Conservation (phyloP, 2,888 invertebrate genomes). For the Chrysolina haemoptera region DNA sequence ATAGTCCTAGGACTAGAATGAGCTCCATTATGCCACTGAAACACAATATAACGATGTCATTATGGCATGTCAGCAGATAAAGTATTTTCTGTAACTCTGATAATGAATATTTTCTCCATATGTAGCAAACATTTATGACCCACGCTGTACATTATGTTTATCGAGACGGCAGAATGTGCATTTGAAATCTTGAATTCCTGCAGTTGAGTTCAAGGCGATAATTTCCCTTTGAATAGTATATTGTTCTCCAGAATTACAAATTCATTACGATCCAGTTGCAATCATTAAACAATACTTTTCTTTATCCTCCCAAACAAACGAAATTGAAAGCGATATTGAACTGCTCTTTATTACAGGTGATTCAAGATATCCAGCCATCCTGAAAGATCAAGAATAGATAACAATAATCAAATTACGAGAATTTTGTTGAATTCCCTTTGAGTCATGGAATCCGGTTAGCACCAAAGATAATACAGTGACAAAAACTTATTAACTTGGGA, state of each 20-base stretch:
- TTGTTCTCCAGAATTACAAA: background rate
- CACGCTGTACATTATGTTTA: too few relatives aligned
- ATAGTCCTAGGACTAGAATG: too few relatives aligned
- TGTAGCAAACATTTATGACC: too few relatives aligned
- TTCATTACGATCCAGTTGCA: background rate
- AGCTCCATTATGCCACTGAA: too few relatives aligned
- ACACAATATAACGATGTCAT: too few relatives aligned
- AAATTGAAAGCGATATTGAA: background rate
- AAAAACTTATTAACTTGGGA: background rate
- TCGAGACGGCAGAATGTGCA: too few relatives aligned
- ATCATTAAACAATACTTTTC: background rate
- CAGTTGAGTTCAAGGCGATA: too few relatives aligned
- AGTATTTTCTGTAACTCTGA: too few relatives aligned
- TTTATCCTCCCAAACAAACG: background rate
- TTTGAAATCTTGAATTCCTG: too few relatives aligned
- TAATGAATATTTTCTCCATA: too few relatives aligned
- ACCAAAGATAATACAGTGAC: background rate
- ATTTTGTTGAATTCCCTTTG: background rate
- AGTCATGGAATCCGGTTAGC: background rate
- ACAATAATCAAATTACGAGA: background rate
- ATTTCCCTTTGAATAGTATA: too few relatives aligned
- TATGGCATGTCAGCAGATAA: too few relatives aligned
- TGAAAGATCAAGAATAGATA: background rate
- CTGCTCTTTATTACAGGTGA: background rate
- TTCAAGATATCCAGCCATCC: background rate